Evolutionary conservation across 2,888 invertebrate species (phyloP).

Genomic region (Lasioglossum calceatum): DNA sequence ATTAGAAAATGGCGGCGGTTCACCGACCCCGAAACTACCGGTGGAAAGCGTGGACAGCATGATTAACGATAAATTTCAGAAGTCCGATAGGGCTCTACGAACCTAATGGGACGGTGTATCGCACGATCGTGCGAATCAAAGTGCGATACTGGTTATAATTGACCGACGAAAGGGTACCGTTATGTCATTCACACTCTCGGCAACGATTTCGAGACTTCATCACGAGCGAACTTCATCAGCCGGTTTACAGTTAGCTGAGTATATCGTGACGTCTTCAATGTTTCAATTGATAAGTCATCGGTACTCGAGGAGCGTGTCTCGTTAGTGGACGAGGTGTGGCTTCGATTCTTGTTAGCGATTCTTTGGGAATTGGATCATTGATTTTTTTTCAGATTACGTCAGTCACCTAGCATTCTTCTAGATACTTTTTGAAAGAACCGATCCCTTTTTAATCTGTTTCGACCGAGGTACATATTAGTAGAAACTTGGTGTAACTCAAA

Average conservation of each 20-base stretch:
- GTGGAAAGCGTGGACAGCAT: constrained; percentile 41
- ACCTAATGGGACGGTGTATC: constrained; percentile 38
- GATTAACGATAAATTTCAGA: constrained; percentile 48
- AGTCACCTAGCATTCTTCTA: neutral
- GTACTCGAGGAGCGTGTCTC: neutral
- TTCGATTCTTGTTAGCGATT: neutral
- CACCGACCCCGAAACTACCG: neutral
- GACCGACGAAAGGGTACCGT: constrained; percentile 36
- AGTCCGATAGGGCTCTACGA: constrained; percentile 42
- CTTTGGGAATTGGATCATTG: neutral
- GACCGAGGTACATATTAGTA: no score
- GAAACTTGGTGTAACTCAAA: no score
- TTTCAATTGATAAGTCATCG: constrained; percentile 4
- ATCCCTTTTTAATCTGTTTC: no score
- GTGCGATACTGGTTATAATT: constrained; percentile 43
- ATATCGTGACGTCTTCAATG: neutral
- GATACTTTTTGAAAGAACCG: no score
- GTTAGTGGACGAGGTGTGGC: neutral
- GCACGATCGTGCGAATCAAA: constrained; percentile 39
- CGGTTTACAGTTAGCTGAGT: constrained; percentile 32
- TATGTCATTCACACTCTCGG: constrained; percentile 25
- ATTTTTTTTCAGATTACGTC: neutral
- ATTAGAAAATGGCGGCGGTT: neutral
- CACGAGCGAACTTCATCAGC: neutral
- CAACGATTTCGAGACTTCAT: neutral